Percentiles rank a stretch among this genome's conserved stretches.
Evolutionary conservation across 2,888 invertebrate genomes (phyloP).

Genomic region (Agrochola lota): DNA sequence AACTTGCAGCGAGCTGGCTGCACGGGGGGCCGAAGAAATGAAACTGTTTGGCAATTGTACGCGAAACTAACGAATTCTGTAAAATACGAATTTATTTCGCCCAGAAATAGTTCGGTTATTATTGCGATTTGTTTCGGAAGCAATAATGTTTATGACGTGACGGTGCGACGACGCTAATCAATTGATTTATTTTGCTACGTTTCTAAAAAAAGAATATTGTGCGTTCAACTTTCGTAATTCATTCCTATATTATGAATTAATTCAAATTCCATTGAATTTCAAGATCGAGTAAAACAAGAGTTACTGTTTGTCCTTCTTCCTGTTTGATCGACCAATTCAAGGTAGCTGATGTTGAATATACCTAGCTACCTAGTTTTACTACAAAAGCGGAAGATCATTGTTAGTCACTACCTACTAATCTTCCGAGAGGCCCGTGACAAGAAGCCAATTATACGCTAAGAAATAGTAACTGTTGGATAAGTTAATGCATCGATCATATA

Average conservation of each 20-base stretch:
- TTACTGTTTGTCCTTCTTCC: conserved; percentile 20
- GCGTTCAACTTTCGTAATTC: conserved; percentile 27
- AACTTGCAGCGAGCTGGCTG: conserved; percentile 77
- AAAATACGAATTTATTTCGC: conserved; percentile 76
- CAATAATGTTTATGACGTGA: conserved; percentile 60
- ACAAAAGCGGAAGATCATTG: conserved; percentile 26
- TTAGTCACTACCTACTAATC: conserved; percentile 6
- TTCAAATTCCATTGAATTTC: conserved; percentile 2
- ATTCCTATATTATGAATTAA: conserved; percentile 23
- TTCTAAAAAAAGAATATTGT: conserved; percentile 23
- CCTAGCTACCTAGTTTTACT: conserved; percentile 18
- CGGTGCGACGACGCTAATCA: conserved; percentile 48
- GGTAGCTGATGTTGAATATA: conserved; percentile 17
- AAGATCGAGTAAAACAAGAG: background rate
- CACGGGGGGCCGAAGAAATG: conserved; percentile 84
- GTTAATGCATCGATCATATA: background rate
- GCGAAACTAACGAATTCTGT: conserved; percentile 81
- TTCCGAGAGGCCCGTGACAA: conserved; percentile 2
- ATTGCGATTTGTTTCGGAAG: conserved; percentile 70
- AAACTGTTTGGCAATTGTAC: conserved; percentile 84
- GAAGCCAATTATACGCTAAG: background rate
- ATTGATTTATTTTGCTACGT: conserved; percentile 52
- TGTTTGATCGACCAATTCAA: conserved; percentile 31
- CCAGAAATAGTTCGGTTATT: conserved; percentile 67
- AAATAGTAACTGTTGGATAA: background rate